phyloP scores from a whole-genome alignment of 2,797 vertebrate genomes.

The Coluber constrictor region DNA sequence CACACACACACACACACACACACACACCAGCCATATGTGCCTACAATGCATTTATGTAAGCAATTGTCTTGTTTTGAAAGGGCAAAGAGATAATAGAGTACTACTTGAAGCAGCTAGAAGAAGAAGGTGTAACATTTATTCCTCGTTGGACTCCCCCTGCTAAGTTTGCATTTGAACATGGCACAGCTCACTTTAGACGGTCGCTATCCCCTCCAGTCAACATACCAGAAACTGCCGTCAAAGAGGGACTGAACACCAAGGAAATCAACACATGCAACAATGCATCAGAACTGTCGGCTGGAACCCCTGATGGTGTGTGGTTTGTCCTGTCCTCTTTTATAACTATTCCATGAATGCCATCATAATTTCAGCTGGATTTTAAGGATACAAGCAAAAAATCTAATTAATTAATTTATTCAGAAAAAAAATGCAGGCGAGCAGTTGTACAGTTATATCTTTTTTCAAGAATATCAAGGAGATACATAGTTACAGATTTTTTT shows the following conservation, averaged over 20 bases:
- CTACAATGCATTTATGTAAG: not conserved
- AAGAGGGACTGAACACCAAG: conserved; percentile 70
- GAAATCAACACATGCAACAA: conserved; percentile 73
- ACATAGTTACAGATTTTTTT: not conserved
- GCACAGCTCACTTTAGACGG: conserved; percentile 49
- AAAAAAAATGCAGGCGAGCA: not conserved
- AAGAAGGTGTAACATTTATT: conserved; percentile 84
- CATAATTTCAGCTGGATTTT: not conserved
- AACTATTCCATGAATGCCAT: not conserved
- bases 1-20: not conserved
- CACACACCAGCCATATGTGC: not conserved
- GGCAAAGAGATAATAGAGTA: conserved; percentile 98
- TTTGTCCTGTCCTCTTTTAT: not conserved
- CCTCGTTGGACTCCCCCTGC: conserved; percentile 83
- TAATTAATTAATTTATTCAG: not conserved
- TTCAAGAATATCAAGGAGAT: not conserved
- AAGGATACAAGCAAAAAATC: not conserved
- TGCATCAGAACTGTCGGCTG: conserved; percentile 71
- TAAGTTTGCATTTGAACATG: conserved; percentile 54
- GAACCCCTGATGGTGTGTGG: conserved; percentile 85
- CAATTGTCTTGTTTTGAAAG: conserved; percentile 66
- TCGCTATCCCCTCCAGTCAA: conserved; percentile 57
- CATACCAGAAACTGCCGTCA: conserved; percentile 56
- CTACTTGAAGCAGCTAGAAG: conserved; percentile 89
- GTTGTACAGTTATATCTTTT: not conserved